These are phyloP conservation scores for Sinocyclocheilus anophthalmus DNA, from an alignment of 2,113 vertebrate genomes.

Conservation along the genomic window DNA sequence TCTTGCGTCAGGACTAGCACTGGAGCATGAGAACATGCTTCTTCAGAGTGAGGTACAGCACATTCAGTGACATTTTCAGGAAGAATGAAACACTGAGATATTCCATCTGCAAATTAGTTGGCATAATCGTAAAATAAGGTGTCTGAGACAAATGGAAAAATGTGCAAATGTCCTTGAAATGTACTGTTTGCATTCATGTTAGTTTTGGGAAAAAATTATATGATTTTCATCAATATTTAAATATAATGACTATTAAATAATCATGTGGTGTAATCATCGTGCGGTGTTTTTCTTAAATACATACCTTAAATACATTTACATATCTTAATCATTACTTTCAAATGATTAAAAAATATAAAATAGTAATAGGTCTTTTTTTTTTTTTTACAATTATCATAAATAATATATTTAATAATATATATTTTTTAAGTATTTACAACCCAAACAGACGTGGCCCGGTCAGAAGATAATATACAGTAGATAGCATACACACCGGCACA, in stretches of 20 bases:
- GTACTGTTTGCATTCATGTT: neutral
- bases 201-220: neutral
- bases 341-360: neutral
- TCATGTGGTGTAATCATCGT: neutral
- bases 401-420: neutral
- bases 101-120: neutral
- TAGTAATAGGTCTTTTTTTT: too few relatives aligned
- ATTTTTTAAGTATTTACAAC: too few relatives aligned
- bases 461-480: too few relatives aligned
- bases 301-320: neutral
- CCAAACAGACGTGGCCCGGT: too few relatives aligned
- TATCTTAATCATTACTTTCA: neutral
- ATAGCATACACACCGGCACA: too few relatives aligned
- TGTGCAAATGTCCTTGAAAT: neutral
- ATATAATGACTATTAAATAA: neutral
- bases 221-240: neutral
- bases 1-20: conserved; percentile 53
- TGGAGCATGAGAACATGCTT: conserved; percentile 53
- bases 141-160: neutral
- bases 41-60: conserved; percentile 48
- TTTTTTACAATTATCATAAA: too few relatives aligned
- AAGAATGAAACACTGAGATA: neutral
- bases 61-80: neutral
- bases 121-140: neutral
- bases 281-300: neutral